Conservation (phyloP, 2,113 vertebrate species). For the Columba livia region DNA sequence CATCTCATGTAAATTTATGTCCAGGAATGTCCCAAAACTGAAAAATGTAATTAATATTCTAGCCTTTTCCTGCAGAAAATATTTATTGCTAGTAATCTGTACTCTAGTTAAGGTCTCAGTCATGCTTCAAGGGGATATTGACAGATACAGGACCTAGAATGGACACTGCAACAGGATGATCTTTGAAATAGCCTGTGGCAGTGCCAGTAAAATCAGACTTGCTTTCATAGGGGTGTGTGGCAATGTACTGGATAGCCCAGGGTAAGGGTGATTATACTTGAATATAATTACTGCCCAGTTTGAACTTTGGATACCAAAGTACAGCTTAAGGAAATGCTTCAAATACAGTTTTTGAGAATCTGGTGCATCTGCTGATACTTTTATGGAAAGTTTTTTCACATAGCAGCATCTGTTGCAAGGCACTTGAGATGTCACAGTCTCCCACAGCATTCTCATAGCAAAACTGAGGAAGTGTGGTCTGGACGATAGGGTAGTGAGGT, state of each 20-base stretch:
- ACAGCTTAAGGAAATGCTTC: background rate
- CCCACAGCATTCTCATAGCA: no score
- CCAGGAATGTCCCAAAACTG: background rate
- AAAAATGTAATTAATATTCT: background rate
- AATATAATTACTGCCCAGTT: background rate
- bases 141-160: background rate
- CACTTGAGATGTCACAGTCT: background rate
- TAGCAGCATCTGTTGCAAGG: background rate
- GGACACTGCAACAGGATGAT: background rate
- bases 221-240: background rate
- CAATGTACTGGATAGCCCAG: background rate
- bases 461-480: no score
- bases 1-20: background rate
- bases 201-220: background rate
- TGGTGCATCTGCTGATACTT: background rate
- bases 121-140: background rate
- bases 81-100: background rate
- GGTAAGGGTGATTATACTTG: background rate
- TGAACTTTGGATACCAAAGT: background rate
- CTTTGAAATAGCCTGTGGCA: background rate
- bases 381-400: background rate
- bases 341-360: background rate
- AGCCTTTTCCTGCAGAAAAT: background rate
- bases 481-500: no score
- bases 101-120: background rate